Conservation (phyloP, 2,888 invertebrate genomes). For the Spicauda simplicius region DNA sequence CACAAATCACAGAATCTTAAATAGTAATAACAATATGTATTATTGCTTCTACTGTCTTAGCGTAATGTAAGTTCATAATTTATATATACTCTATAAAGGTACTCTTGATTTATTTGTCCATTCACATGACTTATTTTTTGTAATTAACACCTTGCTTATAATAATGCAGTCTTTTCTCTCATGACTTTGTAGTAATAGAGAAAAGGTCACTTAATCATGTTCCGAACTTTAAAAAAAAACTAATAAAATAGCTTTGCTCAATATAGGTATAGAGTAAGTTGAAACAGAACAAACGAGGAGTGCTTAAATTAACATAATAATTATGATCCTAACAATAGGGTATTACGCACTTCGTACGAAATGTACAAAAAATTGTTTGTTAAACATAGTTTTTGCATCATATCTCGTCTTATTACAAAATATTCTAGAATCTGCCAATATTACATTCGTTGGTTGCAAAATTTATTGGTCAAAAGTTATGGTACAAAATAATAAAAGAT, state of each 20-base stretch:
- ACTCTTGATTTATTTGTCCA: slow-evolving; percentile 1
- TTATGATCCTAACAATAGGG: neutral
- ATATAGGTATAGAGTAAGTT: neutral
- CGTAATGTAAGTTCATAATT: neutral
- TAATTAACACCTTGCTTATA: slow-evolving; percentile 9
- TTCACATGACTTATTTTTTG: neutral
- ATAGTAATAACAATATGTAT: slow-evolving; percentile 6
- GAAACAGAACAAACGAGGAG: neutral
- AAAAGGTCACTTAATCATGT: slow-evolving; percentile 22
- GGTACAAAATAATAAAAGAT: too few species aligned
- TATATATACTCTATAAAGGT: neutral
- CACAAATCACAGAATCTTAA: slow-evolving; percentile 21
- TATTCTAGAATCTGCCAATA: too few species aligned
- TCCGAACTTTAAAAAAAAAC: slow-evolving; percentile 2
- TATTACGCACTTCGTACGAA: too few species aligned
- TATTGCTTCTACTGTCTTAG: slow-evolving; percentile 14
- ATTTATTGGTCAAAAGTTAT: too few species aligned
- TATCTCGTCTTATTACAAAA: too few species aligned
- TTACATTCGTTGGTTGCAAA: too few species aligned
- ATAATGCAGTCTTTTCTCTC: slow-evolving; percentile 29
- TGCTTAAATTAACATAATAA: neutral
- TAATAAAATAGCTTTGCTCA: neutral
- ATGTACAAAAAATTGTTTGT: too few species aligned
- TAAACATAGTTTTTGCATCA: too few species aligned
- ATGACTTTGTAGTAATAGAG: slow-evolving; percentile 23